Evolutionary conservation across 1,140 invertebrate genomes (phyloP), one percentile per base, ranked within the genome.

Genomic region (Macrosteles quadrilineatus): DNA sequence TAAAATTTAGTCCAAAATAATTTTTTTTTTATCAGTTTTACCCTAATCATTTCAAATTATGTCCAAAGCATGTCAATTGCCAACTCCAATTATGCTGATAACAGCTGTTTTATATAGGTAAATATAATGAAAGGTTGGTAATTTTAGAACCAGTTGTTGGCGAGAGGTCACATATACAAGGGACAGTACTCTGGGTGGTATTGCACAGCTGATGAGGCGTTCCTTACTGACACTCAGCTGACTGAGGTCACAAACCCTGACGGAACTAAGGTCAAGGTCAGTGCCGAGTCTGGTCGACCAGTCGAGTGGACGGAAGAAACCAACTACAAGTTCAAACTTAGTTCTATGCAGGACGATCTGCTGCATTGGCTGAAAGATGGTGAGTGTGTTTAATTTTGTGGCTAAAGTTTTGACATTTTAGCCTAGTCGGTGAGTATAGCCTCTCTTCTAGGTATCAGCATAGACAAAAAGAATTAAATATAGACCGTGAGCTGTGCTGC

Each of bases 131-230:
- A 36, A 6, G 32, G 14, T 57, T 71, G n/a, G n/a, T 74, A 80
- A n/a, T n/a, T n/a, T n/a, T n/a, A 94, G 93, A 87, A 85, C 70
- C 77, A 78, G 25, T 78, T 98, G 47, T 76, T 87, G 4, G 77
- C 85, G 1, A 87, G 86, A 30, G 91, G 90, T 11, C 85, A 89
- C 75, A 95, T 99, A 72, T 96, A 96, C 80, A 89, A 90, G 75
- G 90, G 91, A 0, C 86, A 86, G 65, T 99, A 99, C 81, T 84
- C 89, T 47, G 97, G 98, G 14, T 99, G 96, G 96, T 99, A 99
- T 80, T 98, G 92, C 76, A 85, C 91, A 2, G 87, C 90, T 4
- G 98, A 99, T 80, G 98, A 99, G 83, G 86, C 92, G 1, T 99
- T 98, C 82, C 82, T 98, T 2, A 86, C 90, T 0, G 87, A 95